phyloP scores from a whole-genome alignment of 2,888 invertebrate species.

The Bedellia somnulentella region DNA sequence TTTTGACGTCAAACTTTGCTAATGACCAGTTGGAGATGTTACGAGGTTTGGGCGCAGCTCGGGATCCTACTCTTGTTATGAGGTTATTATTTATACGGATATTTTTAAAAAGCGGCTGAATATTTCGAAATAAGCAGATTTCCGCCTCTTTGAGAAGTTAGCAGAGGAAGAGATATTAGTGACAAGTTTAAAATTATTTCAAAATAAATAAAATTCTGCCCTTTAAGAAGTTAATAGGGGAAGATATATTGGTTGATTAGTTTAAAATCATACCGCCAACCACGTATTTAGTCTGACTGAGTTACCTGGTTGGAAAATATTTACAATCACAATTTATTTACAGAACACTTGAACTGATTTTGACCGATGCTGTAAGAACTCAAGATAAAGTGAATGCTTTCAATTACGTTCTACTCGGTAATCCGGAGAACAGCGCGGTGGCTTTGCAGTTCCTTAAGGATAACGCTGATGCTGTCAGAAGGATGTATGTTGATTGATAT shows the following conservation, averaged over 20 bases:
- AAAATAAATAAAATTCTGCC: too few relatives aligned
- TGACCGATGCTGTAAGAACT: conserved; percentile 29
- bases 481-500: conserved; percentile 23
- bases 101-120: conserved; percentile 16
- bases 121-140: too few relatives aligned
- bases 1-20: conserved; percentile 31
- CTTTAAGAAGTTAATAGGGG: too few relatives aligned
- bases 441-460: conserved; percentile 35
- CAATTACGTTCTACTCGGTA: conserved; percentile 40
- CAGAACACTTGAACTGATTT: conserved; percentile 36
- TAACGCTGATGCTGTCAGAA: conserved; percentile 33
- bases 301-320: too few relatives aligned
- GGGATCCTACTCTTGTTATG: conserved; percentile 22
- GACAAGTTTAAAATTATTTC: too few relatives aligned
- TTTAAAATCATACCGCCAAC: too few relatives aligned
- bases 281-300: too few relatives aligned
- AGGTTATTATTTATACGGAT: conserved; percentile 18
- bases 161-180: too few relatives aligned
- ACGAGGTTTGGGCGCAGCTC: conserved; percentile 45
- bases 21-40: conserved; percentile 53
- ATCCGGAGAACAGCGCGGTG: conserved; percentile 25
- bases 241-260: too few relatives aligned
- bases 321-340: conserved; percentile 9
- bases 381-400: conserved; percentile 44
- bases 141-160: too few relatives aligned